A percentile compares a stretch with the other conserved stretches of the same genome.
Evolutionary conservation across 1,140 invertebrate species (phyloP).

Genomic region (Dryas iulia): DNA sequence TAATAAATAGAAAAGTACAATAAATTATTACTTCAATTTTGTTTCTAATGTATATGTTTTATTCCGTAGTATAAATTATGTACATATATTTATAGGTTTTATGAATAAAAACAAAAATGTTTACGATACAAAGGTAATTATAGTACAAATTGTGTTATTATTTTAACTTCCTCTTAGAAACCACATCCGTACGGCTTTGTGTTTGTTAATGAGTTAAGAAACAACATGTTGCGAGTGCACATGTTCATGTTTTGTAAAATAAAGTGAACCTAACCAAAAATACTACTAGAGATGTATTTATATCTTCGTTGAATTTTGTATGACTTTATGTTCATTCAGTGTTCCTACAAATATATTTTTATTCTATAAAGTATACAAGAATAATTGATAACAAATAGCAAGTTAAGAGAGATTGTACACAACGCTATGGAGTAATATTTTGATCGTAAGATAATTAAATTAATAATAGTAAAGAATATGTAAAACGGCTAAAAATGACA

Average conservation of each 20-base stretch:
- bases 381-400: too few relatives aligned
- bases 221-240: neutral
- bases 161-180: slow-evolving; percentile 15
- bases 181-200: slow-evolving; percentile 5
- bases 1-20: neutral
- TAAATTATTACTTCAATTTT: neutral
- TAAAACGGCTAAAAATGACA: too few relatives aligned
- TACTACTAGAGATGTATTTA: too few relatives aligned
- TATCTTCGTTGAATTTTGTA: too few relatives aligned
- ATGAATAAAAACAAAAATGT: neutral
- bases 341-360: too few relatives aligned
- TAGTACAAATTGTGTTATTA: slow-evolving; percentile 6
- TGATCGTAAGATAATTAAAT: too few relatives aligned
- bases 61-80: neutral
- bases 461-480: too few relatives aligned
- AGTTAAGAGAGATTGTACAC: too few relatives aligned
- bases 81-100: neutral
- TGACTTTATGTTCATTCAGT: too few relatives aligned
- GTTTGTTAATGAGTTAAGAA: slow-evolving; percentile 3
- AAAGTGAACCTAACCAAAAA: neutral
- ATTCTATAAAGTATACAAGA: too few relatives aligned
- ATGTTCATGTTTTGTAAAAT: neutral
- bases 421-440: too few relatives aligned
- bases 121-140: neutral
- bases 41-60: neutral